These are phyloP conservation scores for Poeciliopsis occidentalis DNA, from an alignment of 2,113 vertebrate genomes.

Conservation along the genomic window DNA sequence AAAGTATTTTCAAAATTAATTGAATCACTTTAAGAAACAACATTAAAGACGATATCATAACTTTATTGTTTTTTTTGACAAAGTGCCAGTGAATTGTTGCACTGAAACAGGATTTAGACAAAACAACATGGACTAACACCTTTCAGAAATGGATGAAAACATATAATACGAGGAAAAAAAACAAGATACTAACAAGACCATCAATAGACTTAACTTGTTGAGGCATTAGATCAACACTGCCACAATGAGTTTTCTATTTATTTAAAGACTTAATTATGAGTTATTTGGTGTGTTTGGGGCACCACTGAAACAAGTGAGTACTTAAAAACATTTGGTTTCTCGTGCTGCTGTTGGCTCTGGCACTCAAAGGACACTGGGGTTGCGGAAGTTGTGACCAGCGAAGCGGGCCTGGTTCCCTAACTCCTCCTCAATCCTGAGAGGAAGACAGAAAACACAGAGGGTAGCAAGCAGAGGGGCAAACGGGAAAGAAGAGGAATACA, in stretches of 20 bases:
- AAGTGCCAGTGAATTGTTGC: constrained; percentile 38
- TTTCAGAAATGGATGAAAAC: constrained; percentile 34
- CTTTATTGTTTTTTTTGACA: constrained; percentile 58
- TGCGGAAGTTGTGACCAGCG: constrained; percentile 93
- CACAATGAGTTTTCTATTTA: constrained; percentile 16
- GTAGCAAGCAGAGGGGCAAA: constrained; percentile 17
- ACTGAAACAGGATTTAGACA: constrained; percentile 31
- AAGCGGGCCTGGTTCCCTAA: constrained; percentile 90
- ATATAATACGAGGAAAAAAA: constrained; percentile 25
- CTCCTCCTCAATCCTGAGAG: constrained; percentile 91
- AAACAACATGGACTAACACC: constrained; percentile 37
- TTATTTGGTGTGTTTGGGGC: constrained; percentile 25
- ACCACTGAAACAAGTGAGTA: constrained; percentile 4
- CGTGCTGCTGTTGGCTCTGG: constrained; percentile 1
- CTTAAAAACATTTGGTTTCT: constrained; percentile 3
- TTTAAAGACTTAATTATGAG: constrained; percentile 29
- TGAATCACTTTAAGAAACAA: not conserved
- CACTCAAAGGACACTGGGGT: constrained; percentile 89
- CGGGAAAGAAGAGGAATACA: constrained; percentile 8
- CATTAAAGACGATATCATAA: constrained; percentile 5
- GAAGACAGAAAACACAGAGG: constrained; percentile 7
- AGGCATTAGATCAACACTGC: constrained; percentile 27
- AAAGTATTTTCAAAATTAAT: too few species aligned
- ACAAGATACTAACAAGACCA: constrained; percentile 20
- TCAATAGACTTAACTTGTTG: constrained; percentile 10